Percentiles rank a stretch among this genome's conserved stretches.
phyloP scores from a whole-genome alignment of 92 coral and sea anemone genomes.

The Zoanthus solanderi region DNA sequence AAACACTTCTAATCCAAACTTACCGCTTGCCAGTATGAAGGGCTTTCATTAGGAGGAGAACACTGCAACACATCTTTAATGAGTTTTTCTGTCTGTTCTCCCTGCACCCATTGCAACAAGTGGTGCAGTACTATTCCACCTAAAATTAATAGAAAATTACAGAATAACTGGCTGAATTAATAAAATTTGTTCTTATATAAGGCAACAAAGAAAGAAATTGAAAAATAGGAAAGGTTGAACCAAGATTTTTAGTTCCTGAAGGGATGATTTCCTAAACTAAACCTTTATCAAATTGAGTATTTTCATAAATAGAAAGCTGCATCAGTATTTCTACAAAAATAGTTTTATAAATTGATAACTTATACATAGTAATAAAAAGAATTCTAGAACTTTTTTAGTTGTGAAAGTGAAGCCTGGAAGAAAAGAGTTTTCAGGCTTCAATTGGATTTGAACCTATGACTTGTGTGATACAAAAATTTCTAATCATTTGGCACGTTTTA shows the following conservation, averaged over 20 bases:
- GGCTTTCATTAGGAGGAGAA: conserved; percentile 84
- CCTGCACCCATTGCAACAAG: conserved; percentile 93
- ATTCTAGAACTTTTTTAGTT: too few species aligned
- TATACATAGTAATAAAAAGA: too few species aligned
- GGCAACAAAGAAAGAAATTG: neutral
- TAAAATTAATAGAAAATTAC: conserved; percentile 12
- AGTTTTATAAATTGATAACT: too few species aligned
- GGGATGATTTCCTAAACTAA: too few species aligned
- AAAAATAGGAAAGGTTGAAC: neutral
- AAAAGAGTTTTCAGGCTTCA: too few species aligned
- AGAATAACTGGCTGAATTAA: neutral
- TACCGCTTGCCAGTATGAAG: conserved; percentile 97
- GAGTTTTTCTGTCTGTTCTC: conserved; percentile 79
- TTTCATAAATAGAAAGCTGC: too few species aligned
- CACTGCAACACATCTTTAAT: conserved; percentile 76
- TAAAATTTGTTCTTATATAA: neutral
- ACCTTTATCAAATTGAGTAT: too few species aligned
- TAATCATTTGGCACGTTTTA: too few species aligned
- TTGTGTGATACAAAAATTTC: neutral
- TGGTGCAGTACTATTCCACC: conserved; percentile 95
- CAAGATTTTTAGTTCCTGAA: too few species aligned
- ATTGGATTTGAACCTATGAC: too few species aligned
- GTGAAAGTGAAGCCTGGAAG: too few species aligned
- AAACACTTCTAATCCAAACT: conserved; percentile 47
- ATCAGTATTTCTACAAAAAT: too few species aligned